Evolutionary conservation across 2,888 invertebrate genomes (phyloP), one percentile per base, ranked within the genome.

Genomic region (Fissipunctia ypsillon): DNA sequence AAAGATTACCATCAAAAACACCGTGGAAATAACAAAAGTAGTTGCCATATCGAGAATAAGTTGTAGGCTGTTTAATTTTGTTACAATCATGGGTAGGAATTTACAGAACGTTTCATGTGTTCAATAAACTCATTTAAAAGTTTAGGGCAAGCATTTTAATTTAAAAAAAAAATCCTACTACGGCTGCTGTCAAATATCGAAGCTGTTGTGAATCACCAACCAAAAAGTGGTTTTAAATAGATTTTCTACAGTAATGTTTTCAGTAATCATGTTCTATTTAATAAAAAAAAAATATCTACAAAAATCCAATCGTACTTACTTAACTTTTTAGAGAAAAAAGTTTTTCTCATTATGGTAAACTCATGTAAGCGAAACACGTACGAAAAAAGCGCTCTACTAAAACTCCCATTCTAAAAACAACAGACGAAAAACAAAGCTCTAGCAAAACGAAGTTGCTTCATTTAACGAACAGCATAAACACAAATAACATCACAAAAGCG

Each of bases 1-100:
- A 64, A 70, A 50, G 67, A 82, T 81, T 73, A 83, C 45, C n/a
- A 78, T 83, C 60, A 54, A 52, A 35, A 54, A 43, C 6, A 52
- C 43, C 25, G 43, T 69, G 45, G n/a, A 54, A 65, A 66, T 69
- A 65, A 68, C 25, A 56, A 28, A n/a, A 48, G 22, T 31, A n/a
- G 22, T 43, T 56, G 45, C 63, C 56, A 56, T 52, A 45, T 61
- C 61, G n/a, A 59, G 72, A 50, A 50, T 64, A 52, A 38, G 19
- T 45, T 31, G 43, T n/a, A n/a, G 28, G 45, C 38, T 6, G 10
- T 64, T 45, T 43, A 38, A 43, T 25, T 57, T 64, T 56, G 28
- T 79, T 60, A 48, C 60, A 31, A 35, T 68, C 12, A 28, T 25
- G 25, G 73, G 14, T 45, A 28, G 12, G 25, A 54, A 52, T 73